Percentiles rank a stretch among this genome's conserved stretches.
Evolutionary conservation across 2,888 invertebrate species (phyloP).

Genomic region (Leptarthrus brevirostris): DNA sequence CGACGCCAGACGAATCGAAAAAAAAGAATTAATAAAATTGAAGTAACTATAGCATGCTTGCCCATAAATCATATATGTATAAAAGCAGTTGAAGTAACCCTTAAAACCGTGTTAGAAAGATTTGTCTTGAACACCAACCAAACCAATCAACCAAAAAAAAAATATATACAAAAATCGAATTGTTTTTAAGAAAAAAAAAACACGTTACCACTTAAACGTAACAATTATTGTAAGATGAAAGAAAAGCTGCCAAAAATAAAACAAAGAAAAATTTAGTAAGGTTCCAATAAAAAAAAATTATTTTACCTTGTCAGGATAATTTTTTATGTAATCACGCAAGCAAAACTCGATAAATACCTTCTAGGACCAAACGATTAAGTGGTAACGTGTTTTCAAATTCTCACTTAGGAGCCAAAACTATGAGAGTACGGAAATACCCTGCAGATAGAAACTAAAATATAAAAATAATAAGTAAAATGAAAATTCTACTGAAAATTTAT

Average conservation of each 20-base stretch:
- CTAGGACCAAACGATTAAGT: too few species aligned
- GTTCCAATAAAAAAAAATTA: slow-evolving; percentile 9
- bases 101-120: background rate
- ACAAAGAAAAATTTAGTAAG: background rate
- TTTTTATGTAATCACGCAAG: too few species aligned
- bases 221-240: slow-evolving; percentile 3
- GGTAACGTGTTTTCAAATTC: slow-evolving; percentile 31
- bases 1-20: slow-evolving; percentile 25
- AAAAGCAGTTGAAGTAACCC: slow-evolving; percentile 1
- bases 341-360: too few species aligned
- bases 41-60: slow-evolving; percentile 26
- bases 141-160: slow-evolving; percentile 9
- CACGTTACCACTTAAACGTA: slow-evolving; percentile 29
- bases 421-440: background rate
- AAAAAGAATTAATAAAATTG: background rate
- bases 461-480: slow-evolving; percentile 7
- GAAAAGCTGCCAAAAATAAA: slow-evolving; percentile 2
- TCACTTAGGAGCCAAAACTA: background rate
- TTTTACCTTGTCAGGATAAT: slow-evolving; percentile 22
- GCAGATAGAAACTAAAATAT: slow-evolving; percentile 25
- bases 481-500: slow-evolving; percentile 6
- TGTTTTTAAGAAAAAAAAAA: slow-evolving; percentile 17
- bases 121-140: background rate
- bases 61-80: background rate
- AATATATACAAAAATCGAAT: background rate